These are phyloP conservation scores for Melinopterus prodromus DNA, from an alignment of 2,888 invertebrate species.

Conservation along the genomic window DNA sequence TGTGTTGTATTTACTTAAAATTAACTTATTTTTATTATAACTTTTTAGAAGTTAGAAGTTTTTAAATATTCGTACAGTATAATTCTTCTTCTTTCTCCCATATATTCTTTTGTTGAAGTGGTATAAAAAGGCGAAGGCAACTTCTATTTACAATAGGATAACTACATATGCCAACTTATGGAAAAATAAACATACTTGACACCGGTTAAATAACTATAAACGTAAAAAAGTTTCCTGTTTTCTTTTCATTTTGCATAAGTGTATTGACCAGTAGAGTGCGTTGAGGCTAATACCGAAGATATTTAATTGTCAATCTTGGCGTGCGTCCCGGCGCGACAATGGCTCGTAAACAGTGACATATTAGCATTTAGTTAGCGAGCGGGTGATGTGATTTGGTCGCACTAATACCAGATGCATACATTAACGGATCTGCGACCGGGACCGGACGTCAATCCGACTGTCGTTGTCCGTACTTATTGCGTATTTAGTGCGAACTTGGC, in stretches of 20 bases:
- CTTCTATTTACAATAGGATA: too few relatives aligned
- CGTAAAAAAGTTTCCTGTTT: too few relatives aligned
- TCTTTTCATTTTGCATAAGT: not conserved
- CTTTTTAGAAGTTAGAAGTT: too few relatives aligned
- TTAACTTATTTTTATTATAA: too few relatives aligned
- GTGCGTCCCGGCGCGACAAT: conserved; percentile 29
- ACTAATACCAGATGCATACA: conserved; percentile 53
- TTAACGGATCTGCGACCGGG: conserved; percentile 46
- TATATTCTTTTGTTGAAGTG: too few relatives aligned
- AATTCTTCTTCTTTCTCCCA: too few relatives aligned
- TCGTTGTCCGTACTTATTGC: conserved; percentile 55
- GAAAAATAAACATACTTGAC: too few relatives aligned
- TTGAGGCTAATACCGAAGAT: not conserved
- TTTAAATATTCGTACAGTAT: too few relatives aligned
- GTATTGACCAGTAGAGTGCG: not conserved
- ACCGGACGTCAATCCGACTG: conserved; percentile 50
- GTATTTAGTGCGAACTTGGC: conserved; percentile 50
- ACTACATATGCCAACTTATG: too few relatives aligned
- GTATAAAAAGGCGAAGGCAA: too few relatives aligned
- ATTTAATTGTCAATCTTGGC: conserved; percentile 15
- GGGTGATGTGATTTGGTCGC: conserved; percentile 50
- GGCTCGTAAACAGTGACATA: conserved; percentile 41
- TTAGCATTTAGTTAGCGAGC: conserved; percentile 52
- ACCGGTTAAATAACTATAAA: too few relatives aligned
- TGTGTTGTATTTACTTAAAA: too few relatives aligned